Conservation (phyloP, 2,113 vertebrate species). For the Phoxinus phoxinus region DNA sequence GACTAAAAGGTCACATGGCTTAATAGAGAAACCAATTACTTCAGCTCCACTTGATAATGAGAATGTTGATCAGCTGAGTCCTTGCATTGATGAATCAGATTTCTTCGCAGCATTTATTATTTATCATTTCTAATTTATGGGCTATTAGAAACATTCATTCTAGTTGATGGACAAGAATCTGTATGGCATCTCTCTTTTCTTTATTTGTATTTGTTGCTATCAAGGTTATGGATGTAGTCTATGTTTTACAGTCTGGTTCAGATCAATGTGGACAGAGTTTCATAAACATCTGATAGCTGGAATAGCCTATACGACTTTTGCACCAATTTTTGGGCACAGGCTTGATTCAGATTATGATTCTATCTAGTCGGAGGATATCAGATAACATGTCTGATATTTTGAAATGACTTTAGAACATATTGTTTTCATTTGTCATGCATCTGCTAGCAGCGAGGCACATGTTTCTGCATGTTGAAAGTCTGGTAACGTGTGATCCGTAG, state of each 20-base stretch:
- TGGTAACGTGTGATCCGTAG: not conserved
- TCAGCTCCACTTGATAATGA: conserved; percentile 31
- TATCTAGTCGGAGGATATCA: no score
- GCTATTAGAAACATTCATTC: conserved; percentile 11
- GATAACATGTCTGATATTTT: not conserved
- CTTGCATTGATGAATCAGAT: conserved; percentile 11
- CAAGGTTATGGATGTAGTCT: not conserved
- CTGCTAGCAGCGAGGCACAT: not conserved
- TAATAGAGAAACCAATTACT: conserved; percentile 50
- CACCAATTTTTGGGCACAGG: no score
- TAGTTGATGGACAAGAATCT: not conserved
- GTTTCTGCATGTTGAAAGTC: not conserved
- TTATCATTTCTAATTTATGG: conserved; percentile 7
- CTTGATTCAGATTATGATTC: no score
- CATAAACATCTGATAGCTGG: no score
- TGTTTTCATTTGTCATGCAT: not conserved
- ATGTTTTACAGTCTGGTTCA: not conserved
- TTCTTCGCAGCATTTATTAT: conserved; percentile 22
- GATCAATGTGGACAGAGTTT: no score
- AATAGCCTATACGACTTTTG: no score
- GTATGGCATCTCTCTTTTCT: not conserved
- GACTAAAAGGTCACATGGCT: conserved; percentile 36
- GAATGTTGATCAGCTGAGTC: conserved; percentile 30
- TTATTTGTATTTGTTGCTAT: not conserved
- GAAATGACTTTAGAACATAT: not conserved